Evolutionary conservation across 2,888 invertebrate species (phyloP), one percentile per base, ranked within the genome.

Genomic region (Hyposoter didymator): DNA sequence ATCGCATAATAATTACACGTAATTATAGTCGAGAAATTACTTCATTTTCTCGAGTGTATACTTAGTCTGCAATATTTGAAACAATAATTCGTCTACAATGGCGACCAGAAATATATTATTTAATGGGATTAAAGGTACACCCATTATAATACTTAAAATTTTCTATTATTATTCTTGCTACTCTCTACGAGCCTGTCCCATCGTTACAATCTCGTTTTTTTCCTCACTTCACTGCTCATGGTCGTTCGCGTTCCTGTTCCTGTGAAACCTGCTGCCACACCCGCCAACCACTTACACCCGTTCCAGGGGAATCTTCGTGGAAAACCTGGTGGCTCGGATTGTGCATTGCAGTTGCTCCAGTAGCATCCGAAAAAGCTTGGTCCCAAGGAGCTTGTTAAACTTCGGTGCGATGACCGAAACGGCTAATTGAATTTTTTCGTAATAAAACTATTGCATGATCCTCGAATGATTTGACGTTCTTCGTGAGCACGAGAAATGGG

Each of bases 1-100:
- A 66, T 39, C 35, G 28, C 8, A 66, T 35, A 66, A 66, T 35
- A 66, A n/a, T 66, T 66, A 66, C 35, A 10, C 17, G 10, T 66
- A 66, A 66, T 66, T 66, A 39, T 66, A n/a, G 39, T 39, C 35
- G n/a, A 35, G 35, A 1, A 35, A n/a, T 66, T 35, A 66, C n/a
- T 66, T n/a, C 7, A 66, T 39, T 39, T 66, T 66, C 39, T 66
- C 64, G n/a, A 35, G 39, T n/a, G 10, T 64, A 35, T 64, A 64
- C n/a, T 64, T 32, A n/a, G 12, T 64, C 6, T n/a, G 35, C 14
- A n/a, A 35, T 35, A 35, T 35, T 64, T n/a, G 35, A n/a, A 39
- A 66, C 64, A 66, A 10, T 7, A n/a, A 39, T 39, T 66, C 64
- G 64, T n/a, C 10, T 39, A n/a, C 28, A 28, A 28, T 28, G 28